phyloP scores from a whole-genome alignment of 2,888 invertebrate species.

The Arctia plantaginis region DNA sequence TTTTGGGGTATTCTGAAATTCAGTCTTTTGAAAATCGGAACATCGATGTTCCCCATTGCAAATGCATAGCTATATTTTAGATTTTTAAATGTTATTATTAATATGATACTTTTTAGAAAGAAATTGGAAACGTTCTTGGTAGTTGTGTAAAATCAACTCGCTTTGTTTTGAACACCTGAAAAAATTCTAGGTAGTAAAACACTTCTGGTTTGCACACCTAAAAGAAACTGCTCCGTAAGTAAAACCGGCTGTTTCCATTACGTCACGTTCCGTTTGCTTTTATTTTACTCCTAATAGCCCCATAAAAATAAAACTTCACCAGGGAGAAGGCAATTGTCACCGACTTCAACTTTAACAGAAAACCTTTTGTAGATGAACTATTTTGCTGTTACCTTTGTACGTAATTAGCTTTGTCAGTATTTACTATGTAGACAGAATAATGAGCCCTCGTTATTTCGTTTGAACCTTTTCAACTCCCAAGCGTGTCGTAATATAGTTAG shows the following conservation, averaged over 20 bases:
- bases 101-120: neutral
- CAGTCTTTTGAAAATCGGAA: too few species aligned
- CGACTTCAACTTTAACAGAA: slow-evolving; percentile 40
- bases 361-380: slow-evolving; percentile 35
- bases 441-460: slow-evolving; percentile 9
- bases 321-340: slow-evolving; percentile 45
- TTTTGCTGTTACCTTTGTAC: slow-evolving; percentile 28
- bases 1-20: too few species aligned
- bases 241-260: slow-evolving; percentile 51
- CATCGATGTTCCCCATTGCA: too few species aligned
- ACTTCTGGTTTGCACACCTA: slow-evolving; percentile 33
- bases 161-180: neutral
- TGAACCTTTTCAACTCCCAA: slow-evolving; percentile 1
- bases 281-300: slow-evolving; percentile 49
- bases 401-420: slow-evolving; percentile 14
- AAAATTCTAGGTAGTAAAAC: neutral
- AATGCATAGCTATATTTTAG: too few species aligned
- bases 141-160: too few species aligned
- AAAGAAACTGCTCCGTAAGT: slow-evolving; percentile 44
- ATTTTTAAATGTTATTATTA: neutral
- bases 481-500: neutral
- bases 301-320: slow-evolving; percentile 48
- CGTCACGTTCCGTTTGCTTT: slow-evolving; percentile 54
- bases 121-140: neutral
- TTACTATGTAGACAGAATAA: slow-evolving; percentile 16